Evolutionary conservation across 2,113 vertebrate species (phyloP).

Genomic region (Orycteropus afer): DNA sequence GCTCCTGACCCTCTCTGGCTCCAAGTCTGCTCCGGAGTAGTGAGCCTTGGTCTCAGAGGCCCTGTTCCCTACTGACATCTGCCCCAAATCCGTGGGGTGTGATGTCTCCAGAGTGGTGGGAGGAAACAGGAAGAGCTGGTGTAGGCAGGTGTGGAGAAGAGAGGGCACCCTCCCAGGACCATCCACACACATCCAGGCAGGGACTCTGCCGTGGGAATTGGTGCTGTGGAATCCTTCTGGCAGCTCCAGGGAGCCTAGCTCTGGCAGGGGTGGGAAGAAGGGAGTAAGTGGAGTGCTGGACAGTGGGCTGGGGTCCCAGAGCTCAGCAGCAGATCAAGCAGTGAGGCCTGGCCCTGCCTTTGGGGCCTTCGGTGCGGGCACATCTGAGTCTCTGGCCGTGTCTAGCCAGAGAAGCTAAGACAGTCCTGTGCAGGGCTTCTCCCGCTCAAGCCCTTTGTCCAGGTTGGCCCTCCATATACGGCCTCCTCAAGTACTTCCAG

Average conservation of each 20-base stretch:
- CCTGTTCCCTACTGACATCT: background rate
- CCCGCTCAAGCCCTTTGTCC: background rate
- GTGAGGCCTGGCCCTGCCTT: background rate
- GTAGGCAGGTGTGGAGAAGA: background rate
- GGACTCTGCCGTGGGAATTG: rapidly evolving
- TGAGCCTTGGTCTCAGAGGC: background rate
- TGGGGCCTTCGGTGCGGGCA: background rate
- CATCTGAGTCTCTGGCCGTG: background rate
- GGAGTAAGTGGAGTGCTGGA: background rate
- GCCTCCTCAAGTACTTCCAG: background rate
- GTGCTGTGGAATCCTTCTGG: background rate
- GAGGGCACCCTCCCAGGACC: background rate
- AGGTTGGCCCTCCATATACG: background rate
- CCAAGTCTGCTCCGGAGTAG: background rate
- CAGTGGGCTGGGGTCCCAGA: background rate
- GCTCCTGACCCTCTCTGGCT: background rate
- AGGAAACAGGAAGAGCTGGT: background rate
- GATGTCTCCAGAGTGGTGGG: background rate
- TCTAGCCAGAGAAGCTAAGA: background rate
- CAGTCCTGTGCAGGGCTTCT: background rate
- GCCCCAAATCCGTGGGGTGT: background rate
- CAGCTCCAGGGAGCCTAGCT: background rate
- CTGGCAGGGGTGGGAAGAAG: background rate
- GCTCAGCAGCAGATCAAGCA: too few relatives aligned
- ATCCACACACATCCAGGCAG: background rate